phyloP scores from a whole-genome alignment of 2,888 invertebrate genomes.

The Cephus pulcher region DNA sequence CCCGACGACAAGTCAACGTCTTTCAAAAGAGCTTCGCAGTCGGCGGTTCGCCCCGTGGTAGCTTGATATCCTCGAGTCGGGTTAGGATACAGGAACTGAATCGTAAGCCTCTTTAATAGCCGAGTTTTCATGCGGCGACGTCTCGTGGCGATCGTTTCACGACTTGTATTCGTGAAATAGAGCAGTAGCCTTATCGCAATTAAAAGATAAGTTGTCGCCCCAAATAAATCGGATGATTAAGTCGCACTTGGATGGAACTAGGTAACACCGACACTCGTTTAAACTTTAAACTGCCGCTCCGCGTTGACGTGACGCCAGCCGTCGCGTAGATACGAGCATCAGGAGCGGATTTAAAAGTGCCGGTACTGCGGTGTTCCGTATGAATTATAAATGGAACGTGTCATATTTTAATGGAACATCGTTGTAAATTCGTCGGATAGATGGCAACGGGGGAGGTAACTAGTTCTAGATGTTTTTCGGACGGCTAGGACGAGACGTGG shows the following conservation, averaged over 20 bases:
- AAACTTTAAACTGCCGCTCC: neutral
- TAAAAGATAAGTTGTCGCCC: neutral
- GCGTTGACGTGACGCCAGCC: neutral
- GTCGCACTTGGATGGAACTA: neutral
- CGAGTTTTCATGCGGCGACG: neutral
- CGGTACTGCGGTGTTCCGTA: slow-evolving; percentile 13
- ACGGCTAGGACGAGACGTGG: slow-evolving; percentile 20
- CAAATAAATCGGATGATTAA: slow-evolving; percentile 1
- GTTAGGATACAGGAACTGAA: neutral
- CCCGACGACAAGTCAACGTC: neutral
- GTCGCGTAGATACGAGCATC: neutral
- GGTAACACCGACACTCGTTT: neutral
- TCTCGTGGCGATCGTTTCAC: neutral
- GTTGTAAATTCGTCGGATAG: slow-evolving; percentile 30
- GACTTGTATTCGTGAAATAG: neutral
- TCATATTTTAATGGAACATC: slow-evolving; percentile 53
- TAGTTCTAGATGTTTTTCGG: slow-evolving; percentile 35
- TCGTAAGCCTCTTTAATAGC: neutral
- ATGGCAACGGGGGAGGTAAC: slow-evolving; percentile 35
- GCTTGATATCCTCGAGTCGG: neutral
- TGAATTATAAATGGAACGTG: slow-evolving; percentile 38
- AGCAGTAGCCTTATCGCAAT: neutral
- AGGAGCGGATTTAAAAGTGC: slow-evolving; percentile 8
- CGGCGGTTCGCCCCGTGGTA: neutral
- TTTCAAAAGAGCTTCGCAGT: neutral